Base-by-base conservation (phyloP, 2,888 invertebrate genomes). In the Andrena fulva region DNA sequence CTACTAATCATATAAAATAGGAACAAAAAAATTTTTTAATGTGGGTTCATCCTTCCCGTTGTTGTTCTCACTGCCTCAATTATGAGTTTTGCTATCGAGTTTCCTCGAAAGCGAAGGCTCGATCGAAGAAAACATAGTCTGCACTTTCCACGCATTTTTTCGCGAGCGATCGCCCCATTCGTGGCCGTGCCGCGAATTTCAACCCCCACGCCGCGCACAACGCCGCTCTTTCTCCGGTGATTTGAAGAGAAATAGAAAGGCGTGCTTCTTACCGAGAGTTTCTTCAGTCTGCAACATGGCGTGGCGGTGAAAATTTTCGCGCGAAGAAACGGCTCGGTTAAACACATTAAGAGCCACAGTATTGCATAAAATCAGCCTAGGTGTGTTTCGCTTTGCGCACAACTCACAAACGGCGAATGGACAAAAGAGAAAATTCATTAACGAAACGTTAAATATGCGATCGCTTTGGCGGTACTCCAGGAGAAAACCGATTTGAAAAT, bases 211-310 rank as follows among this genome's bases (percentile, higher is more conserved):
- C 56, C 27, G 24, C 20, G n/a, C 29, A 16, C 42, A 7, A 2
- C 27, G 54, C 8, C 63, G 35, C 24, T 27, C 33, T 50, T 33
- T 63, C 63, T 50, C 50, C 7, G 16, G n/a, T 27, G 66, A 3
- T 64, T 66, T 33, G 20, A 48, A 24, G 66, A 35, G 66, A 71
- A 68, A 33, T 80, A 75, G 75, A 75, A 75, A 75, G 64, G 66
- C 35, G 20, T 31, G 16, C 16, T 16, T 31, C 20, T 12, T 31
- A 59, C 16, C 48, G 27, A 66, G 48, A 20, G 33, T 50, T 71
- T 71, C 69, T 56, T n/a, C 56, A 33, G 6, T 20, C 4, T 0
- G 29, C 27, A 60, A 20, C 59, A 29, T 20, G 42, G 42, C n/a
- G 27, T 48, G n/a, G 70, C 10, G 48, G 64, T 48, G 64, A 66